These are phyloP conservation scores for Panopea generosa DNA, from an alignment of 2,888 invertebrate genomes.

Conservation along the genomic window DNA sequence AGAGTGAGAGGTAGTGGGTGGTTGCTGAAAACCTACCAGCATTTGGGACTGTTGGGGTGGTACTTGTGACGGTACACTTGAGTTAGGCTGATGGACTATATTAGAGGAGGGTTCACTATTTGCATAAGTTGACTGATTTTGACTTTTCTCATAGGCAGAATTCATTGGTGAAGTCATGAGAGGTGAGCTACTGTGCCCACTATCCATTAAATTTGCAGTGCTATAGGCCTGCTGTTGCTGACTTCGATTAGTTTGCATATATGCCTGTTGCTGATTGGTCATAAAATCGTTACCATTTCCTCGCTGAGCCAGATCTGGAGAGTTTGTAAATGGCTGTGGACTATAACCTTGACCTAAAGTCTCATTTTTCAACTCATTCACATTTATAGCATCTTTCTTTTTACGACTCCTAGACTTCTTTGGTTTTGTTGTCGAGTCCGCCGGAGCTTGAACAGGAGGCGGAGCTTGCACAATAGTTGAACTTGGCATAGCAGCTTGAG, in stretches of 20 bases:
- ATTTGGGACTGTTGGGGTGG: constrained; percentile 38
- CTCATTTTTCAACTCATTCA: constrained; percentile 38
- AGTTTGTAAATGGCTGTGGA: constrained; percentile 38
- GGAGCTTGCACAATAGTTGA: constrained; percentile 70
- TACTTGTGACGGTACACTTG: constrained; percentile 16
- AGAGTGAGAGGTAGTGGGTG: constrained; percentile 43
- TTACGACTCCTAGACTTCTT: constrained; percentile 74
- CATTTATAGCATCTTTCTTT: constrained; percentile 62
- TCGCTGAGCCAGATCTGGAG: constrained; percentile 47
- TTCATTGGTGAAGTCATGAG: constrained; percentile 36
- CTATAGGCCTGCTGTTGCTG: constrained; percentile 45
- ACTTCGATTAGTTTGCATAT: constrained; percentile 22
- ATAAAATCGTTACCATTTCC: constrained; percentile 33
- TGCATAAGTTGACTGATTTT: constrained; percentile 40
- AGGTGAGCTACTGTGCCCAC: constrained; percentile 28
- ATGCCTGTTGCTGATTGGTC: constrained; percentile 30
- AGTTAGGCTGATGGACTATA: constrained; percentile 34
- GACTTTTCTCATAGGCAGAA: constrained; percentile 22
- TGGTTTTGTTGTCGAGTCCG: constrained; percentile 83
- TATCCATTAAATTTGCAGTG: constrained; percentile 30
- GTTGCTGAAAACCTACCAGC: constrained; percentile 36
- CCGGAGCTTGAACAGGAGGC: constrained; percentile 78
- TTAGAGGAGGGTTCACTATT: constrained; percentile 51
- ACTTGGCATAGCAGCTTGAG: constrained; percentile 68
- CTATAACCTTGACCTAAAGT: constrained; percentile 30